phyloP scores from a whole-genome alignment of 2,888 invertebrate genomes.

The Plebejus argus region DNA sequence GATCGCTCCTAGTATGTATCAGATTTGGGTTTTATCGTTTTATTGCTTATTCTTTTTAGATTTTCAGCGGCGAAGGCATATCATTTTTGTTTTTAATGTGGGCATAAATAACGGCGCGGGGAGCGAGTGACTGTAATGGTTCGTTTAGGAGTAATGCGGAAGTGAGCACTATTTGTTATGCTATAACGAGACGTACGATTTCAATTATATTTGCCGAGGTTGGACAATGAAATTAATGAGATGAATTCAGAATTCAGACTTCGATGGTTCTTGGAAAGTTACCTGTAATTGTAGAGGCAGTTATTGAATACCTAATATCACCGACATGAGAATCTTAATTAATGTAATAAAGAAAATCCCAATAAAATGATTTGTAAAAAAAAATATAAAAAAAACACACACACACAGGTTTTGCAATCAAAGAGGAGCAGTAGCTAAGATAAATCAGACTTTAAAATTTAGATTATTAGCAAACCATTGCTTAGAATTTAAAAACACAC shows the following conservation, averaged over 20 bases:
- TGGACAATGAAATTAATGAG: constrained; percentile 32
- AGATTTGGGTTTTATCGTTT: constrained; percentile 82
- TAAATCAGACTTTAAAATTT: too few relatives aligned
- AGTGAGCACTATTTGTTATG: constrained; percentile 57
- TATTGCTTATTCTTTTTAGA: constrained; percentile 82
- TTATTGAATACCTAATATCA: background rate
- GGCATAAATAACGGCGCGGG: constrained; percentile 74
- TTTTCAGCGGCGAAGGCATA: constrained; percentile 80
- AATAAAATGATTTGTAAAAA: background rate
- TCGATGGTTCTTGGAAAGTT: background rate
- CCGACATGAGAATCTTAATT: background rate
- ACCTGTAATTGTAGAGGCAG: background rate
- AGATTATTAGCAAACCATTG: too few relatives aligned
- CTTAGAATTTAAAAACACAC: constrained; percentile 38
- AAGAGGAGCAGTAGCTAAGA: too few relatives aligned
- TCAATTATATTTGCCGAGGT: constrained; percentile 41
- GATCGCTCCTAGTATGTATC: constrained; percentile 78
- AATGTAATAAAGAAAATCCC: background rate
- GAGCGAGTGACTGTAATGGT: constrained; percentile 74
- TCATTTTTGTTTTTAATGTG: constrained; percentile 80
- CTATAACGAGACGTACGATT: constrained; percentile 44
- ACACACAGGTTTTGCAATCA: too few relatives aligned
- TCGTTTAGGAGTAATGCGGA: constrained; percentile 46
- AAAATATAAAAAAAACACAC: background rate
- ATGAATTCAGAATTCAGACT: background rate